These are phyloP conservation scores for Chrysodeixis includens DNA, from an alignment of 2,888 invertebrate species.

Conservation along the genomic window DNA sequence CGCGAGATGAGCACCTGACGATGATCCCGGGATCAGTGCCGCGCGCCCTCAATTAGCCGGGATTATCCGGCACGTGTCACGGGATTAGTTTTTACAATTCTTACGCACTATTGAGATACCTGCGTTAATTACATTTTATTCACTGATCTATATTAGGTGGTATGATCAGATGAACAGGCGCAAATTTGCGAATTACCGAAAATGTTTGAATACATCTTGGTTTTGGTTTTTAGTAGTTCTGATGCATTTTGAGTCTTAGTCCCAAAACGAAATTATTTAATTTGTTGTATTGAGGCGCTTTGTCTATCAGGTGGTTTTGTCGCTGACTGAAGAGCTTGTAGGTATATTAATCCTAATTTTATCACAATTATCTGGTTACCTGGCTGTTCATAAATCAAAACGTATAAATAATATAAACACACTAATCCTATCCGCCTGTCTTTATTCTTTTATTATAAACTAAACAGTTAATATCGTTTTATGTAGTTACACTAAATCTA, in stretches of 20 bases:
- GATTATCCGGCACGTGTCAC: constrained; percentile 86
- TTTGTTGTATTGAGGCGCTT: too few relatives aligned
- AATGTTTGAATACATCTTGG: too few relatives aligned
- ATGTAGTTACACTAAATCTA: constrained; percentile 74
- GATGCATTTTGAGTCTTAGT: too few relatives aligned
- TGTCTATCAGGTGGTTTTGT: too few relatives aligned
- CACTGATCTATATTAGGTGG: constrained; percentile 22
- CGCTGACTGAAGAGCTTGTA: too few relatives aligned
- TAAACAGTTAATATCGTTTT: constrained; percentile 84
- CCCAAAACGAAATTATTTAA: too few relatives aligned
- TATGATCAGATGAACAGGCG: too few relatives aligned
- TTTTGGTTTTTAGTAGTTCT: too few relatives aligned
- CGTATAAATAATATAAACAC: not conserved
- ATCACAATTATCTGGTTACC: not conserved
- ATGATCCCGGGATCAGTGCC: constrained; percentile 81
- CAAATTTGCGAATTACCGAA: too few relatives aligned
- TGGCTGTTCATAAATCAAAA: not conserved
- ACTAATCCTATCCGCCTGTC: constrained; percentile 60
- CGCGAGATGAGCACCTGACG: constrained; percentile 80
- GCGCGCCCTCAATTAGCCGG: constrained; percentile 82
- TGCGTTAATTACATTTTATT: constrained; percentile 60
- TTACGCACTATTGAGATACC: constrained; percentile 49
- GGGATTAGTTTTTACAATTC: constrained; percentile 69
- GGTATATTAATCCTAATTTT: not conserved
- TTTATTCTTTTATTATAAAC: constrained; percentile 77